A percentile compares a stretch with the other conserved stretches of the same genome.
phyloP scores from a whole-genome alignment of 1,140 invertebrate species.

The Drosophila pruinosa region DNA sequence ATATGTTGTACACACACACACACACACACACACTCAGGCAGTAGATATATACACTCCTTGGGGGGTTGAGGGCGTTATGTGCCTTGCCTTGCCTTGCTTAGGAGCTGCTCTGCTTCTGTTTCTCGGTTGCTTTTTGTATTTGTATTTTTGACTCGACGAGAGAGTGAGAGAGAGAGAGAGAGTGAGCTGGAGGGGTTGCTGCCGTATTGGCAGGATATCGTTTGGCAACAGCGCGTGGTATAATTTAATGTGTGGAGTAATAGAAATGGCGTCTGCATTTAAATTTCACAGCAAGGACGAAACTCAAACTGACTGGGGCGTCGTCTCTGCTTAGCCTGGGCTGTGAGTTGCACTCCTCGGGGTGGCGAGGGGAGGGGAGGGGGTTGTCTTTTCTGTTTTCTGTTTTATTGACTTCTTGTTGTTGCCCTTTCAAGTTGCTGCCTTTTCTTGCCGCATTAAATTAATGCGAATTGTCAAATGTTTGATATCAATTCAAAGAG shows the following conservation, averaged over 20 bases:
- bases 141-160: conserved; percentile 66
- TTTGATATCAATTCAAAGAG: conserved; percentile 18
- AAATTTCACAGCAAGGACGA: conserved; percentile 68
- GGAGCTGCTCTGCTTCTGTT: conserved; percentile 43
- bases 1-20: neutral
- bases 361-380: neutral
- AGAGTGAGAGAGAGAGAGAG: neutral
- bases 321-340: neutral
- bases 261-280: conserved; percentile 79
- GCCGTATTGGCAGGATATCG: conserved; percentile 52
- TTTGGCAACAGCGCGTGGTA: conserved; percentile 64
- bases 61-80: conserved; percentile 8
- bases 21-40: neutral
- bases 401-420: conserved; percentile 31
- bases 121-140: conserved; percentile 30
- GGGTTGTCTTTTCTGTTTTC: conserved; percentile 8
- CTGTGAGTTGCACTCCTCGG: neutral
- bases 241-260: conserved; percentile 77
- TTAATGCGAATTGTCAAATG: conserved; percentile 50
- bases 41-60: neutral
- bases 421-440: conserved; percentile 12
- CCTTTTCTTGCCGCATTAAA: conserved; percentile 37
- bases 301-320: conserved; percentile 32
- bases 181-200: neutral
- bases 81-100: conserved; percentile 28